A percentile compares a stretch with the other conserved stretches of the same genome.
Conservation (phyloP, 2,797 vertebrate species). For the Phalloptychus januarius region DNA sequence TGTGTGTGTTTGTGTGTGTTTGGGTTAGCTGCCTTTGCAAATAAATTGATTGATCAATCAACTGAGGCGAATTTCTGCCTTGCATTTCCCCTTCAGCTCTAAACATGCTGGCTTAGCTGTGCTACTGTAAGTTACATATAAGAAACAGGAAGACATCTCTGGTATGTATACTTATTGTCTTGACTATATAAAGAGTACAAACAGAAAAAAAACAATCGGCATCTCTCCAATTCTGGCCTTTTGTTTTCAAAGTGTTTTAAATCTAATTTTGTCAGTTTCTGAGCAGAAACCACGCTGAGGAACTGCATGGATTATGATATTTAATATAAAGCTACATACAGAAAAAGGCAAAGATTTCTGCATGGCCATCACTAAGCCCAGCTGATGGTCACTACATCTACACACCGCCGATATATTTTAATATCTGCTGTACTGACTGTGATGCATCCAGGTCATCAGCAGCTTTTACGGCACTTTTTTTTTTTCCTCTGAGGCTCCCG, state of each 20-base stretch:
- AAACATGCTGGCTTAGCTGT: neutral
- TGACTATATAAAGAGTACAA: neutral
- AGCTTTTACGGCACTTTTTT: slow-evolving; percentile 2
- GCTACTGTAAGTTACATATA: neutral
- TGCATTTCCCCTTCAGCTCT: neutral
- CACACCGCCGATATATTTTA: neutral
- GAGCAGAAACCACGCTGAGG: neutral
- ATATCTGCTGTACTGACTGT: neutral
- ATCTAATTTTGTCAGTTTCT: neutral
- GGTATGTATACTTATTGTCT: neutral
- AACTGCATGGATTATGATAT: neutral
- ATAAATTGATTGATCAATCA: neutral
- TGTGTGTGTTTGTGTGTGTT: neutral
- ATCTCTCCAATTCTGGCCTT: neutral
- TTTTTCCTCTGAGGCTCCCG: neutral
- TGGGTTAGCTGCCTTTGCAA: neutral
- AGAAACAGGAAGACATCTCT: neutral
- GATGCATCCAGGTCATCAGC: neutral
- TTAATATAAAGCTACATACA: neutral
- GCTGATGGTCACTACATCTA: neutral
- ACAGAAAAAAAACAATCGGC: neutral
- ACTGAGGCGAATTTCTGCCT: neutral
- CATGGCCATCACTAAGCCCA: neutral
- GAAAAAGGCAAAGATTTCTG: neutral
- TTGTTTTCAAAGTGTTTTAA: neutral